Conservation (phyloP, 2,888 invertebrate genomes). For the Spisula solida region DNA sequence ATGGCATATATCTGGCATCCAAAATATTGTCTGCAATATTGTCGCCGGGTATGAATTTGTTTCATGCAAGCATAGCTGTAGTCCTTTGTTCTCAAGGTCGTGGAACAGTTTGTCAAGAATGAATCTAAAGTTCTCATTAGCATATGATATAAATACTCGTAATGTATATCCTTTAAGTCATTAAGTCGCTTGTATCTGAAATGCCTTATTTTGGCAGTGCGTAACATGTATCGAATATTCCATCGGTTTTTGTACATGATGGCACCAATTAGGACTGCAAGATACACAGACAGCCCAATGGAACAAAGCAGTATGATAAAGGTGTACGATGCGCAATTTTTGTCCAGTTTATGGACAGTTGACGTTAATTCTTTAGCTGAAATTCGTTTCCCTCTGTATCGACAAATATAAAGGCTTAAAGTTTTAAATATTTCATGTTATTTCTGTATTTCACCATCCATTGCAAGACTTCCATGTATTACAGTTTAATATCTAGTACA, state of each 20-base stretch:
- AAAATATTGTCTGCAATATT: conserved; percentile 73
- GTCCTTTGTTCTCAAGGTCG: conserved; percentile 44
- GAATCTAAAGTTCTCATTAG: conserved; percentile 49
- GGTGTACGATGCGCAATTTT: conserved; percentile 29
- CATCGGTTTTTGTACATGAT: conserved; percentile 64
- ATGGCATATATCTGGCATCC: conserved; percentile 68
- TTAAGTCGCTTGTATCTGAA: conserved; percentile 24
- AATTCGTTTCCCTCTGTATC: background rate
- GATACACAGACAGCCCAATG: conserved; percentile 28
- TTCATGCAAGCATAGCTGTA: conserved; percentile 71
- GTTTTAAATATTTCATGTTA: conserved; percentile 35
- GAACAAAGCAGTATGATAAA: background rate
- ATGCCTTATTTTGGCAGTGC: conserved; percentile 50
- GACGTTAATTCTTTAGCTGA: conserved; percentile 6
- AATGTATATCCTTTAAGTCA: conserved; percentile 24
- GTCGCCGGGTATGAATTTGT: conserved; percentile 73
- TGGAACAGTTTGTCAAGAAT: conserved; percentile 45
- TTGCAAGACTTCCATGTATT: conserved; percentile 31
- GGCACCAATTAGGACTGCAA: conserved; percentile 46
- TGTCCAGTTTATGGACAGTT: conserved; percentile 17
- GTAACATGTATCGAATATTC: conserved; percentile 64
- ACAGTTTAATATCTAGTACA: too few species aligned
- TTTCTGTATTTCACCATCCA: conserved; percentile 46
- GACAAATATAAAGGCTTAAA: conserved; percentile 26
- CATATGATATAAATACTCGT: conserved; percentile 56